phyloP scores from a whole-genome alignment of 1,140 invertebrate species.

The Tetramorium parvispinum region DNA sequence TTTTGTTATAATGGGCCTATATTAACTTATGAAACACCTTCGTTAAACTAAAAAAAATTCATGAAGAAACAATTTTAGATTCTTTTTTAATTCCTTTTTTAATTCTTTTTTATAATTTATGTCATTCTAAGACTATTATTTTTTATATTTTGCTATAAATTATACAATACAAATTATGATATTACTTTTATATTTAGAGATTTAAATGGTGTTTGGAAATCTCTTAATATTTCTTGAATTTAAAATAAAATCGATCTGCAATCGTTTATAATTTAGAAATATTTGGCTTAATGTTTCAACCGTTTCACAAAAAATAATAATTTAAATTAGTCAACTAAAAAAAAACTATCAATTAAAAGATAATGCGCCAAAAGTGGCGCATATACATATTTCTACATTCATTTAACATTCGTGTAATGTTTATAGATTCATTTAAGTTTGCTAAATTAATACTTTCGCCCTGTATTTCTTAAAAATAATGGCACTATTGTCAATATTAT shows the following conservation, averaged over 20 bases:
- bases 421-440: background rate
- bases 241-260: background rate
- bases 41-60: background rate
- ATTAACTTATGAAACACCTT: background rate
- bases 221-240: background rate
- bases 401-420: background rate
- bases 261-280: background rate
- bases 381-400: background rate
- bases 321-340: background rate
- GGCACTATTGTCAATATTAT: conserved; percentile 18
- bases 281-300: background rate
- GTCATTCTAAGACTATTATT: conserved; percentile 5
- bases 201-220: background rate
- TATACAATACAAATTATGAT: conserved; percentile 25
- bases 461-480: background rate
- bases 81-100: no score
- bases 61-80: conserved; percentile 21
- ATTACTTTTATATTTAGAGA: conserved; percentile 1
- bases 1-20: background rate
- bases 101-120: conserved; percentile 7
- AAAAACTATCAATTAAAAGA: background rate
- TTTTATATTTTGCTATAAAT: conserved; percentile 36
- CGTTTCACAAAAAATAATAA: background rate
- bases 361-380: background rate
- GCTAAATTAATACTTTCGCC: background rate